These are phyloP conservation scores for Hypothenemus hampei DNA, from an alignment of 1,140 invertebrate species.

Conservation along the genomic window DNA sequence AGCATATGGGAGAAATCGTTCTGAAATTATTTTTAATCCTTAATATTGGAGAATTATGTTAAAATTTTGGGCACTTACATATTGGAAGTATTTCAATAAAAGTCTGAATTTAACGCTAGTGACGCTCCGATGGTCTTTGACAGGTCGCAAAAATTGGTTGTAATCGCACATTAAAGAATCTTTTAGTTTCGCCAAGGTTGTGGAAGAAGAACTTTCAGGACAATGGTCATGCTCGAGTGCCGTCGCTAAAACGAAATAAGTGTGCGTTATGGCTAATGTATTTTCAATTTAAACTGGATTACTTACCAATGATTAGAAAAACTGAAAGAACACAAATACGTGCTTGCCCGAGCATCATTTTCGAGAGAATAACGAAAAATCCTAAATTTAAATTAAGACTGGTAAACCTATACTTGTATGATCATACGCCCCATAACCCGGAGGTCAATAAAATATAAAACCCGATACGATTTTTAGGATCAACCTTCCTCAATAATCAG, in stretches of 20 bases:
- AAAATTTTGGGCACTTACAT: constrained; percentile 46
- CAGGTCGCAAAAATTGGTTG: constrained; percentile 47
- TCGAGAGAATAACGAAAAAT: background rate
- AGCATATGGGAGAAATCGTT: constrained; percentile 30
- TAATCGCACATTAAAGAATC: constrained; percentile 50
- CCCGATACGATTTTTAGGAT: background rate
- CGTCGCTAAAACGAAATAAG: background rate
- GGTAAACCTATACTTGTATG: background rate
- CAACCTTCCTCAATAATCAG: background rate
- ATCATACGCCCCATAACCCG: background rate
- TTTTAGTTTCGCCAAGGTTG: constrained; percentile 41
- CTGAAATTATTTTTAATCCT: constrained; percentile 17
- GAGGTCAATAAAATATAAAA: too few species aligned
- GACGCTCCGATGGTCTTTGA: constrained; percentile 38
- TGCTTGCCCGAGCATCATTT: background rate
- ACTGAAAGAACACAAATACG: background rate
- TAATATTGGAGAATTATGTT: background rate
- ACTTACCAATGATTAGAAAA: background rate
- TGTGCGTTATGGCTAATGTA: too few species aligned
- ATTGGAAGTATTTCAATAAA: constrained; percentile 49
- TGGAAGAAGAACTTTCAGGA: constrained; percentile 20
- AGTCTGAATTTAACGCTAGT: constrained; percentile 48
- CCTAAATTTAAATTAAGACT: background rate
- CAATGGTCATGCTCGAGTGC: background rate
- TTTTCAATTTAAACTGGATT: too few species aligned